Percentiles rank a stretch among this genome's conserved stretches.
Conservation (phyloP, 2,113 vertebrate species). For the Redunca redunca region DNA sequence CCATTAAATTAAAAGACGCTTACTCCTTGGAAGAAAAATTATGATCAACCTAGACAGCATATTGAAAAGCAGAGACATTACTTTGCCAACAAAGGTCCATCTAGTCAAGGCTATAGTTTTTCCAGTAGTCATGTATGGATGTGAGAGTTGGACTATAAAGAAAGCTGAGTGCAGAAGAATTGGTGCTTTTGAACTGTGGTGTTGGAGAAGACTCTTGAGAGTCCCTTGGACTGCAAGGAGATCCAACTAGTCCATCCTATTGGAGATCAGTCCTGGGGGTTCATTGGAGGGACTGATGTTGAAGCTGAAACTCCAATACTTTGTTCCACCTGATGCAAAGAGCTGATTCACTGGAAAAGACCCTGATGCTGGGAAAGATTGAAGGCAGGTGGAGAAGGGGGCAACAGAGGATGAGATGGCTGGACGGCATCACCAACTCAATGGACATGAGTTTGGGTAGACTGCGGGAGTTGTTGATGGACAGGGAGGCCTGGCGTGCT, state of each 20-base stretch:
- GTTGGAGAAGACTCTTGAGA: neutral
- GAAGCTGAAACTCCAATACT: neutral
- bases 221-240: neutral
- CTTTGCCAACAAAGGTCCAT: neutral
- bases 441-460: neutral
- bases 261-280: neutral
- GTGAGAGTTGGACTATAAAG: neutral
- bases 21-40: neutral
- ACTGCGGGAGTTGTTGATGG: neutral
- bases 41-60: neutral
- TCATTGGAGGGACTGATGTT: neutral
- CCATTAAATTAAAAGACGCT: neutral
- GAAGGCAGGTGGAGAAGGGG: neutral
- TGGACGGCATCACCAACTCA: neutral
- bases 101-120: neutral
- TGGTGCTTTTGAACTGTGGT: neutral
- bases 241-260: neutral
- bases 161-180: neutral
- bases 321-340: neutral
- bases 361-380: neutral
- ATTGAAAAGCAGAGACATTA: neutral
- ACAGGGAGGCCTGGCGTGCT: neutral
- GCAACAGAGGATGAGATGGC: neutral
- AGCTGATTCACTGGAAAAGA: neutral
- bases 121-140: neutral